Base-by-base conservation (phyloP, 2,113 vertebrate species). In the Nyctibius bracteatus region DNA sequence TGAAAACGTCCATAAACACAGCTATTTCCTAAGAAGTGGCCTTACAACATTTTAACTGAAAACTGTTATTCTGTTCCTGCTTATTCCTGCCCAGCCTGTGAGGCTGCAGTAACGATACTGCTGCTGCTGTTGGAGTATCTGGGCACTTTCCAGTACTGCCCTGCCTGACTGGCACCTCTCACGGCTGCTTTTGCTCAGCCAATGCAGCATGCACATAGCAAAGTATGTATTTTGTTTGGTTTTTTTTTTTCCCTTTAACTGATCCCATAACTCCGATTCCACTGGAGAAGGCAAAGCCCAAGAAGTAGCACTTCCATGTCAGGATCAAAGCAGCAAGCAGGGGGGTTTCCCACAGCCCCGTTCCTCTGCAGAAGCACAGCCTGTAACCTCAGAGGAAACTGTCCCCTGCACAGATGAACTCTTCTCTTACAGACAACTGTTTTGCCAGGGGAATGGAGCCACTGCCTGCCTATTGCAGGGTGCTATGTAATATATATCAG, bases 121-220 rank as follows among this genome's bases (percentile, higher is more conserved):
- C 20, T 37, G 27, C 9, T 22, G 1, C 46, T 21, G 1, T 2
- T 5, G 8, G 43, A 18, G 23, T 5, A 8, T 21, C 17, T 18
- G 37, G 41, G 46, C 7, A 27, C 33, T 28, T 61, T 6, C 25
- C 57, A 52, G 66, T 0, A 1, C 46, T 3, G 0, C 19, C 11
- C 75, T 25, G 35, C 1, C 0, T 6, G 43, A 14, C 30, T 4
- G 41, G 12, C 49, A 2, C 0, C 25, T 41, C 47, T 7, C 67
- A 66, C 20, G 1, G 57, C 15, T 24, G 20, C 15, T 10, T 49
- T 57, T 28, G 8, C 37, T 51, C 86, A 16, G 8, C 37, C 47
- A 4, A 25, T 2, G 28, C 73, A 4, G 27, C 0, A 1, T 5
- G 28, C 37, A 1, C 2, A 0, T 15, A 30, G 18, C 12, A 24